A percentile compares a stretch with the other conserved stretches of the same genome.
These are phyloP conservation scores for Mormyrus hasselquistii DNA, from an alignment of 2,797 vertebrate genomes.

Conservation along the genomic window DNA sequence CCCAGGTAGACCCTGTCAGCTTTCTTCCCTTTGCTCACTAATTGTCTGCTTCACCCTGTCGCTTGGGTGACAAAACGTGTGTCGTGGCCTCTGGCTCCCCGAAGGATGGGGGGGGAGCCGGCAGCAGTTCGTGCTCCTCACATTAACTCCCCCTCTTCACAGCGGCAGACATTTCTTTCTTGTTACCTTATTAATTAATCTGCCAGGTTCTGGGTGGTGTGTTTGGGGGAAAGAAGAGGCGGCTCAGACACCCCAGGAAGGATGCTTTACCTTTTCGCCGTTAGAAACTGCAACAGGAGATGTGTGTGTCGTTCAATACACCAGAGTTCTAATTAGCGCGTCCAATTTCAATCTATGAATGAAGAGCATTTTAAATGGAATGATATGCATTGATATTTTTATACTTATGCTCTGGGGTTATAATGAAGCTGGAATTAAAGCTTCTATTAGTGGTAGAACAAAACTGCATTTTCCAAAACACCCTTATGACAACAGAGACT, in stretches of 20 bases:
- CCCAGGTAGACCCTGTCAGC: neutral
- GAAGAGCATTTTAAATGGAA: neutral
- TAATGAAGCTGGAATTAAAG: constrained; percentile 3
- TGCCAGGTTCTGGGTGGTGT: neutral
- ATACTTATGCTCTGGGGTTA: neutral
- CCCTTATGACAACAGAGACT: neutral
- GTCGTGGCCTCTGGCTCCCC: neutral
- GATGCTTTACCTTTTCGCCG: neutral
- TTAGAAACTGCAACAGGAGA: neutral
- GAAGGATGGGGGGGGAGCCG: neutral
- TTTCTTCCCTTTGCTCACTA: neutral
- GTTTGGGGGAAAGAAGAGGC: neutral
- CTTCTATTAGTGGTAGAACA: neutral
- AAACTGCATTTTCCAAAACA: constrained; percentile 2
- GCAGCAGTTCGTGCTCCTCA: neutral
- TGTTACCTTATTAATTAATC: constrained; percentile 13
- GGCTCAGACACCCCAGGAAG: neutral
- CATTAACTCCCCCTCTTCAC: neutral
- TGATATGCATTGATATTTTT: constrained; percentile 11
- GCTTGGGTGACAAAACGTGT: neutral
- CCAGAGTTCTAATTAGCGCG: neutral
- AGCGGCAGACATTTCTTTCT: neutral
- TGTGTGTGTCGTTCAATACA: neutral
- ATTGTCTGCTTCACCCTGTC: neutral
- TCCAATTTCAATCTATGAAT: neutral